Conservation (phyloP, 2,113 vertebrate genomes). For the Myrmecobius fasciatus region DNA sequence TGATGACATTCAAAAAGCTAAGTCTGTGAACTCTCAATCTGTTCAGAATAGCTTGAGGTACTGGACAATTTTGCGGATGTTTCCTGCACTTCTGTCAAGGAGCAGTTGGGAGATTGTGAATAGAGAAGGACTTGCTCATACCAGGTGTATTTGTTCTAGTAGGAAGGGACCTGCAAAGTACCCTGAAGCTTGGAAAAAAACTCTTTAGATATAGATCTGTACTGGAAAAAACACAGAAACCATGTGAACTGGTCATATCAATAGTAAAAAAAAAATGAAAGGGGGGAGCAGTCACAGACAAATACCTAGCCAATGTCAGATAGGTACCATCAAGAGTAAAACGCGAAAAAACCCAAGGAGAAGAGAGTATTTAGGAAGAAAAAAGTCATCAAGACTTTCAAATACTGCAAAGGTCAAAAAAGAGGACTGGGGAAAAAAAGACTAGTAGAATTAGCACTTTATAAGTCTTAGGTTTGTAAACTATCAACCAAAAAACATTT, state of each 20-base stretch:
- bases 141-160: background rate
- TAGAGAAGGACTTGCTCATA: background rate
- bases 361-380: background rate
- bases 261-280: background rate
- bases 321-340: background rate
- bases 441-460: background rate
- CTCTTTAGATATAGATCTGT: background rate
- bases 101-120: background rate
- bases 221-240: background rate
- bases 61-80: background rate
- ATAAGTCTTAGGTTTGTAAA: background rate
- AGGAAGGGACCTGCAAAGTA: background rate
- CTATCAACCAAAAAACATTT: background rate
- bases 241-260: background rate
- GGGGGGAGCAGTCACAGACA: background rate
- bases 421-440: background rate
- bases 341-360: background rate
- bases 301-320: background rate
- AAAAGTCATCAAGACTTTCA: background rate
- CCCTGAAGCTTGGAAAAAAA: background rate
- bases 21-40: background rate
- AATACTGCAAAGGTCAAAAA: background rate
- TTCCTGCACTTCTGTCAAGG: background rate
- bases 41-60: background rate
- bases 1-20: background rate